phyloP scores from a whole-genome alignment of 2,888 invertebrate species.

The Aspidiotus destructor region DNA sequence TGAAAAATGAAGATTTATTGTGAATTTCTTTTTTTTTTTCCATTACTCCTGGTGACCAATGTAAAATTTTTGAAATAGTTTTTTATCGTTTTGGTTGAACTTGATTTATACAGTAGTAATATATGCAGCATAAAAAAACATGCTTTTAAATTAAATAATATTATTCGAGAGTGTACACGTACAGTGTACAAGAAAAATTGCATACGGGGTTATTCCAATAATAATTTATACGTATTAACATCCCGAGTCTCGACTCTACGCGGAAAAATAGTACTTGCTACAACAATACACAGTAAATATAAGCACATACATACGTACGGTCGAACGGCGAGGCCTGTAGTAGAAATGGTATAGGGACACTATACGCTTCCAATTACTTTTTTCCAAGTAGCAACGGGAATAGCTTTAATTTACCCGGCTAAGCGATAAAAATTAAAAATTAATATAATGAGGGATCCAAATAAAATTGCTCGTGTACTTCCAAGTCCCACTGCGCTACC shows the following conservation, averaged over 20 bases:
- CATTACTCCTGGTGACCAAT: too few species aligned
- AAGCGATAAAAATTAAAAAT: conserved; percentile 32
- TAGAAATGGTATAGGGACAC: conserved; percentile 4
- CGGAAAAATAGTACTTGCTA: too few species aligned
- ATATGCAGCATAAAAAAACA: too few species aligned
- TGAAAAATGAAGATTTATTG: too few species aligned
- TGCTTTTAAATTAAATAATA: conserved; percentile 9
- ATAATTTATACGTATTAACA: conserved; percentile 29
- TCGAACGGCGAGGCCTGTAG: neutral
- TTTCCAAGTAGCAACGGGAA: conserved; percentile 29
- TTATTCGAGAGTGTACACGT: conserved; percentile 1
- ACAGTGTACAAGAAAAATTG: neutral
- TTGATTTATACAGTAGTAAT: too few species aligned
- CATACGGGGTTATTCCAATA: conserved; percentile 14
- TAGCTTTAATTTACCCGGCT: conserved; percentile 30
- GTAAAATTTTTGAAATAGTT: too few species aligned
- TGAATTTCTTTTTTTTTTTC: too few species aligned
- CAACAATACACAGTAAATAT: too few species aligned
- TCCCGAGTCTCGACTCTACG: conserved; percentile 5
- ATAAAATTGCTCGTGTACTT: conserved; percentile 26
- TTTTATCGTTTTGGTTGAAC: too few species aligned
- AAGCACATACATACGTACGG: too few species aligned
- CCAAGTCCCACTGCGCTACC: too few species aligned
- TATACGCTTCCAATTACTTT: conserved; percentile 26
- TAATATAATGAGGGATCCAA: conserved; percentile 32